Evolutionary conservation across 2,888 invertebrate species (phyloP), one percentile per base, ranked within the genome.

Genomic region (Dione vanillae): DNA sequence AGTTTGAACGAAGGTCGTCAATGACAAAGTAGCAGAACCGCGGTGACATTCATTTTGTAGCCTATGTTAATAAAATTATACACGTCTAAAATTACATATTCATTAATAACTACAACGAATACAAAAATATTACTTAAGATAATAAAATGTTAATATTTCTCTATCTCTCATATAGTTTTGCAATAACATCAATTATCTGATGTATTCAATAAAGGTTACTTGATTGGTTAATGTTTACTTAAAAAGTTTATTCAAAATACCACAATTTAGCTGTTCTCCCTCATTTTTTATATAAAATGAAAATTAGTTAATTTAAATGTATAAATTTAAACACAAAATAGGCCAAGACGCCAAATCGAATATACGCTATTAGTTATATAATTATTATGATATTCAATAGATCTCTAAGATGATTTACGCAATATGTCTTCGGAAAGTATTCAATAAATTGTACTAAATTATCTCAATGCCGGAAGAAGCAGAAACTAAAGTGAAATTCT

Each of bases 1-100:
- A 90, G 89, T 84, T 83, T 83, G 81, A 65, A 27, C 76, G 82
- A 90, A 90, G 90, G 90, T 88, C 74, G 68, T 59, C 56, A 58
- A 9, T 62, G 62, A 52, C 67, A 51, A 41, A 64, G 52, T 47
- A 56, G 51, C 71, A 65, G 70, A 71, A 58, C 66, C 40, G 59
- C 58, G 69, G 41, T 64, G 49, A 67, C 72, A 67, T 72, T 70
- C 67, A 51, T 65, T 70, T 68, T 64, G 43, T 67, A 43, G 45
- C 62, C 49, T 37, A 51, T 71, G 71, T 67, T 73, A 72, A 75
- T 76, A 73, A 62, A 64, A 43, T 49, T 51, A 52, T 68, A 66
- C 61, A 67, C 49, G 19, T 51, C 71, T 72, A 73, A 75, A 71
- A 76, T 72, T 73, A 74, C 72, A 70, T 73, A 73, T 70, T 72